Evolutionary conservation across 2,797 vertebrate species (phyloP).

Genomic region (Brachymystax lenok): DNA sequence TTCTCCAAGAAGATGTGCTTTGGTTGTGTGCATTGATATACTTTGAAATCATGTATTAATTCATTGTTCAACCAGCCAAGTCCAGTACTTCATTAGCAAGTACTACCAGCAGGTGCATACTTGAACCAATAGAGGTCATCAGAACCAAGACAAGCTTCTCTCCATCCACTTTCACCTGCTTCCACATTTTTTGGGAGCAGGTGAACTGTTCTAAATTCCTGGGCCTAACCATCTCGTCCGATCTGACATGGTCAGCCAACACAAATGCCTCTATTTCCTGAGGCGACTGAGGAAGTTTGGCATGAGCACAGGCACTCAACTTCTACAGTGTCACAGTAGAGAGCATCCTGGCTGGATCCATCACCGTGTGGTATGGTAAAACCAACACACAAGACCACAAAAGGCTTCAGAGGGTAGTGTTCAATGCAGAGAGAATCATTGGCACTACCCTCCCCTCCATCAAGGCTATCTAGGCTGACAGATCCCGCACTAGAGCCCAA

Average conservation of each 20-base stretch:
- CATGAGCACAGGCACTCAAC: neutral
- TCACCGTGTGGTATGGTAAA: neutral
- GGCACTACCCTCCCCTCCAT: no score
- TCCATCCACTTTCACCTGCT: slow-evolving; percentile 56
- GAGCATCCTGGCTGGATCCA: neutral
- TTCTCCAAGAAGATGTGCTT: neutral
- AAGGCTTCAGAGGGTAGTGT: slow-evolving; percentile 22
- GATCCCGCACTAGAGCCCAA: no score
- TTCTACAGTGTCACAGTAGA: neutral
- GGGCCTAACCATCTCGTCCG: neutral
- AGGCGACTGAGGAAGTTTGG: neutral
- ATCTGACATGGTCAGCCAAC: neutral
- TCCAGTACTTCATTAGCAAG: neutral
- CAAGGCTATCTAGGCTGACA: no score
- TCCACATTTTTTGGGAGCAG: slow-evolving; percentile 46
- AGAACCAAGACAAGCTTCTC: slow-evolving; percentile 47
- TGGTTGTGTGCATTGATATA: neutral
- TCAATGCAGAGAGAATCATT: no score
- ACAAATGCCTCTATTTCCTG: neutral
- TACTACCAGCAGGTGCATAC: neutral
- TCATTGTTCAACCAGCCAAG: neutral
- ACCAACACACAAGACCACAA: neutral
- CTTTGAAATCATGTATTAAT: neutral
- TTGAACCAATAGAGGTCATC: slow-evolving; percentile 55
- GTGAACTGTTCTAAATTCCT: neutral